Evolutionary conservation across 2,113 vertebrate genomes (phyloP).

Genomic region (Rhinopithecus roxellana): DNA sequence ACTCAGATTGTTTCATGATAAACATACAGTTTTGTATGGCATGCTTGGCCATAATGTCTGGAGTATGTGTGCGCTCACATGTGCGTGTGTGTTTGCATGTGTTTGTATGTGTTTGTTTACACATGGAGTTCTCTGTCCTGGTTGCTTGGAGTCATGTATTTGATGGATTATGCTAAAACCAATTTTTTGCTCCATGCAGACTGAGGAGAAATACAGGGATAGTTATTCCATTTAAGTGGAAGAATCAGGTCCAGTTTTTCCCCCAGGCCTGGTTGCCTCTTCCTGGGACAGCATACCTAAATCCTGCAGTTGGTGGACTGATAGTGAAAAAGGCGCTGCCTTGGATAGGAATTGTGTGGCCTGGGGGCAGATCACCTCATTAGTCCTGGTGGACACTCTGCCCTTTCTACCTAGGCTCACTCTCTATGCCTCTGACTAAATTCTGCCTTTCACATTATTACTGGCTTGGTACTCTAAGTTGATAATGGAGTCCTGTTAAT

Average conservation of each 20-base stretch:
- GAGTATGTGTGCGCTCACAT: not conserved
- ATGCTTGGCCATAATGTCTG: not conserved
- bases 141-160: not conserved
- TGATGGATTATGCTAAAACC: not conserved
- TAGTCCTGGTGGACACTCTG: no score
- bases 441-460: not conserved
- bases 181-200: not conserved
- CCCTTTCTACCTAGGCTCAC: not conserved
- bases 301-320: not conserved
- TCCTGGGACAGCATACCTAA: not conserved
- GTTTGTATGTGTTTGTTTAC: not conserved
- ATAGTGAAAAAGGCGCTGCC: not conserved
- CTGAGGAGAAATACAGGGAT: not conserved
- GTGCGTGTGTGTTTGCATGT: not conserved
- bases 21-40: not conserved
- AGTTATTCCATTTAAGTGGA: not conserved
- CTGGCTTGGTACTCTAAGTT: not conserved
- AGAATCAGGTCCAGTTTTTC: not conserved
- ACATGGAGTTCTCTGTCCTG: not conserved
- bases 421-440: not conserved
- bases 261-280: not conserved
- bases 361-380: not conserved
- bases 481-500: not conserved
- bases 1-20: constrained; percentile 31
- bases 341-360: not conserved